Evolutionary conservation across 2,797 vertebrate species (phyloP).

Genomic region (Tapera naevia): DNA sequence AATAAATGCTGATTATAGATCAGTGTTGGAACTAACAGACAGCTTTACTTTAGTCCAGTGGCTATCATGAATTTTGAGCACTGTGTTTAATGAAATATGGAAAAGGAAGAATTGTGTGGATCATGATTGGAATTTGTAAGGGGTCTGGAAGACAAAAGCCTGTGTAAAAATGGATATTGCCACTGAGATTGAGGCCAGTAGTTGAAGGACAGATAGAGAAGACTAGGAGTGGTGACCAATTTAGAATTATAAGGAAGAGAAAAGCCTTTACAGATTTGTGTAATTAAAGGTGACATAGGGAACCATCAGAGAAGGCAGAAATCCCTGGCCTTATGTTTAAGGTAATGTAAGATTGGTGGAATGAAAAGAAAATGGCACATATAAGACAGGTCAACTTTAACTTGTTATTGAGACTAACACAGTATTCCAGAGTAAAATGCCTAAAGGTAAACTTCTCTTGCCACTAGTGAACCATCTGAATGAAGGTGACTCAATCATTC

Average conservation of each 20-base stretch:
- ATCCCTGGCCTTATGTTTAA: not conserved
- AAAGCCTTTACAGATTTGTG: not conserved
- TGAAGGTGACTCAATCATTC: not conserved
- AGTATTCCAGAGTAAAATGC: not conserved
- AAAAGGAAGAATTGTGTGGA: not conserved
- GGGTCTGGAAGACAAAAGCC: not conserved
- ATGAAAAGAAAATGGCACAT: not conserved
- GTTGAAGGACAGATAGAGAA: not conserved
- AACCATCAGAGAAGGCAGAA: not conserved
- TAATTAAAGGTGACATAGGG: not conserved
- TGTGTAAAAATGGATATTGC: not conserved
- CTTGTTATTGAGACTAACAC: not conserved
- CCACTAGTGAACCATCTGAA: not conserved
- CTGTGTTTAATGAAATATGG: not conserved
- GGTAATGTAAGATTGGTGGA: not conserved
- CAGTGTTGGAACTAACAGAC: not conserved
- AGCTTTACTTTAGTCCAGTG: not conserved
- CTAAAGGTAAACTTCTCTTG: not conserved
- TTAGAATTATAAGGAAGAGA: not conserved
- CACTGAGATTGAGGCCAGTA: rapidly evolving
- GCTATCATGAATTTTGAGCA: not conserved
- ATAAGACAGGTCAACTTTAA: not conserved
- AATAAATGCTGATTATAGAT: not conserved
- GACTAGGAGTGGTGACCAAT: not conserved
- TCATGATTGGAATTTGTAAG: not conserved